Base-by-base conservation (phyloP, 2,888 invertebrate genomes). In the Glaucopsyche alexis region DNA sequence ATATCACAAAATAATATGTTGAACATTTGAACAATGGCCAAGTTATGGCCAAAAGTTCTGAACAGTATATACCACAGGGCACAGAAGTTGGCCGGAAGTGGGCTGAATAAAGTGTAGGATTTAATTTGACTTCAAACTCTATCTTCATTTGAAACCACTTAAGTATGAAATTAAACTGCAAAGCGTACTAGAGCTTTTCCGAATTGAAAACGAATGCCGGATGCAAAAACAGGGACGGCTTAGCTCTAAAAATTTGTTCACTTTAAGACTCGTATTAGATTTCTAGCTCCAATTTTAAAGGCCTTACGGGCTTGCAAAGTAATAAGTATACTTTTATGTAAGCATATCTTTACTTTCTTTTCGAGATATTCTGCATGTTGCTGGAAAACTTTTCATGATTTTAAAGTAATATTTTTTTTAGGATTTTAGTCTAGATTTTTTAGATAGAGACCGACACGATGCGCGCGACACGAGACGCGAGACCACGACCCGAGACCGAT, bases 151-250 rank as follows among this genome's bases (percentile, higher is more conserved):
- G 69, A 69, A 69, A 69, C 49, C 49, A 69, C 69, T 69, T 69
- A 69, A 29, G 69, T 49, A 69, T 69, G 69, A 69, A 69, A 69
- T 69, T 69, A 69, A 49, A 69, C 49, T 69, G 69, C 69, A 49
- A 69, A 29, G 69, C 69, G 49, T 19, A 69, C 69, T 49, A 7
- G 69, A 69, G 69, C 69, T 69, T 49, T 29, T 14, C 14, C 19
- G 69, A 29, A 69, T 69, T 69, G 69, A 47, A 69, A 69, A 69
- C 69, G 69, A 19, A 47, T 29, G 66, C 66, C 66, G 47, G 29
- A 49, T 69, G 69, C 69, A 69, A 69, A 69, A 69, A 69, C 69
- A 47, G 69, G 4, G 49, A 49, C 13, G 49, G 49, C 14, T 69
- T 19, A n/a, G 38, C 49, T 72, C 47, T 29, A 47, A 14, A 55